These are phyloP conservation scores for Habroteleia sp. DNA, from an alignment of 2,888 invertebrate genomes.

Conservation along the genomic window DNA sequence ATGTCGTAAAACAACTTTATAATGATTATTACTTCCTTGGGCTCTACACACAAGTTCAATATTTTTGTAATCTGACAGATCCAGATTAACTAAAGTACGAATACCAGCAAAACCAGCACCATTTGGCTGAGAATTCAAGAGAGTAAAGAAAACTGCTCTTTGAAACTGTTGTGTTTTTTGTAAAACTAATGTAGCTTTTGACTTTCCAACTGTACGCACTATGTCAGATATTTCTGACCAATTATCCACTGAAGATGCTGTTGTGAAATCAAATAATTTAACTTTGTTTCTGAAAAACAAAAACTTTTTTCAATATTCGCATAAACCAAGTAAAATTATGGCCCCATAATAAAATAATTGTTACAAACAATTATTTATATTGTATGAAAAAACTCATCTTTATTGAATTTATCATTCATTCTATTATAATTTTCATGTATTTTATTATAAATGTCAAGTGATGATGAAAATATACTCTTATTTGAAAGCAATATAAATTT, in stretches of 20 bases:
- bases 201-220: conserved; percentile 85
- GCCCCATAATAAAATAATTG: too few relatives aligned
- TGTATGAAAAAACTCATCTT: too few relatives aligned
- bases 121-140: conserved; percentile 86
- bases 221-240: conserved; percentile 86
- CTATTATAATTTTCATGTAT: too few relatives aligned
- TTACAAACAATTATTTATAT: too few relatives aligned
- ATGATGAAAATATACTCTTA: too few relatives aligned
- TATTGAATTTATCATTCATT: too few relatives aligned
- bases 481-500: too few relatives aligned
- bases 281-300: conserved; percentile 50
- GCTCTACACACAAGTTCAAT: conserved; percentile 83
- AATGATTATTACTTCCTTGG: conserved; percentile 84
- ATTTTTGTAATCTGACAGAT: conserved; percentile 82
- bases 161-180: conserved; percentile 84
- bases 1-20: conserved; percentile 85
- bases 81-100: conserved; percentile 81
- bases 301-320: too few relatives aligned
- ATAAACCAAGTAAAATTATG: too few relatives aligned
- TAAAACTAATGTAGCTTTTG: conserved; percentile 84
- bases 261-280: conserved; percentile 84
- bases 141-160: conserved; percentile 85
- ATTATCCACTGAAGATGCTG: conserved; percentile 81
- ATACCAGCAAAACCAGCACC: conserved; percentile 87
- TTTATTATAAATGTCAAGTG: too few relatives aligned